Conservation (phyloP, 2,888 invertebrate genomes). For the Pseudococcus viburni region DNA sequence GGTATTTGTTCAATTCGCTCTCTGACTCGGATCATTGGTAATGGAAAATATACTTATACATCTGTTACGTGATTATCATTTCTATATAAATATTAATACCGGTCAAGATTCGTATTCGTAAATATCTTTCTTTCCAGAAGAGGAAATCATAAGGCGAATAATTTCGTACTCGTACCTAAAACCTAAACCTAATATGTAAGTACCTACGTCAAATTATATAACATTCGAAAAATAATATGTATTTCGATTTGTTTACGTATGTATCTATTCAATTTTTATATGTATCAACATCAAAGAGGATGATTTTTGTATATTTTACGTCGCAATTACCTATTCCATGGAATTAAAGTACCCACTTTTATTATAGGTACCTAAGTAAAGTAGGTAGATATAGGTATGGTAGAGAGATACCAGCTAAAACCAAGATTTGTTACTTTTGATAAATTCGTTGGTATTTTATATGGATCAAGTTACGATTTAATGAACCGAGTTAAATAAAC, state of each 20-base stretch:
- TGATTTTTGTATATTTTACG: slow-evolving; percentile 6
- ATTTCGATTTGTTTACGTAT: background rate
- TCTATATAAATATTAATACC: background rate
- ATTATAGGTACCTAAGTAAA: background rate
- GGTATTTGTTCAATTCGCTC: slow-evolving; percentile 14
- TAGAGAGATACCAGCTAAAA: background rate
- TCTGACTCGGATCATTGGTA: slow-evolving; percentile 17
- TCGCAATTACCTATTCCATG: background rate
- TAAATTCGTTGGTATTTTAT: background rate
- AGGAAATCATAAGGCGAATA: slow-evolving; percentile 5
- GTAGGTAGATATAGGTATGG: too few relatives aligned
- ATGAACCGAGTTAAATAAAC: slow-evolving; percentile 38
- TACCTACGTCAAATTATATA: background rate
- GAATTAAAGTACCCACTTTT: too few relatives aligned
- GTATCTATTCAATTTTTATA: slow-evolving; percentile 9
- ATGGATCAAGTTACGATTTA: slow-evolving; percentile 46
- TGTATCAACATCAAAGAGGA: background rate
- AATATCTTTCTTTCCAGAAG: background rate
- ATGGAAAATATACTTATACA: slow-evolving; percentile 20
- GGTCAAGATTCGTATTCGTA: background rate
- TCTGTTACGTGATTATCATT: slow-evolving; percentile 45
- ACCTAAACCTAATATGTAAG: background rate
- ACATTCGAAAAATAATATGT: background rate
- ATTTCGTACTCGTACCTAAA: background rate
- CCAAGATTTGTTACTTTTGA: background rate